Percentiles rank a stretch among this genome's conserved stretches.
Evolutionary conservation across 2,113 vertebrate genomes (phyloP).

Genomic region (Crotophaga sulcirostris): DNA sequence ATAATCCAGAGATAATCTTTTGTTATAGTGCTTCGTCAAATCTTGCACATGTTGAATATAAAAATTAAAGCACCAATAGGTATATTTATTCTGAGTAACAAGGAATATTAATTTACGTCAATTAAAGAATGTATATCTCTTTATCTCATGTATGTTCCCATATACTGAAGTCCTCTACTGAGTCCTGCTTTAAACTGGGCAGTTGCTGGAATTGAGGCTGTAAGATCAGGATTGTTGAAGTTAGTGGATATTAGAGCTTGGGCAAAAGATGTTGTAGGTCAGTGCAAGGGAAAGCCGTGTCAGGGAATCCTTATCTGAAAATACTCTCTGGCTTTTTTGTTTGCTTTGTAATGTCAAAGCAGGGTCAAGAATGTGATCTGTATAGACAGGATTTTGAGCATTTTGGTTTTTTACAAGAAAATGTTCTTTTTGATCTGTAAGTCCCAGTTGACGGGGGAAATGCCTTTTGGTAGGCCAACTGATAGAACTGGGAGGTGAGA

Average conservation of each 20-base stretch:
- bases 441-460: neutral
- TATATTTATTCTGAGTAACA: neutral
- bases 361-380: conserved; percentile 52
- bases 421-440: conserved; percentile 24
- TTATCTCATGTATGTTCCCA: neutral
- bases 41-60: neutral
- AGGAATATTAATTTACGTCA: neutral
- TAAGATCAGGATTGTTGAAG: neutral
- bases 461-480: neutral
- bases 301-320: conserved; percentile 60
- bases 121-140: neutral
- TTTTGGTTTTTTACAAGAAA: conserved; percentile 11
- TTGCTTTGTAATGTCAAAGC: conserved; percentile 63
- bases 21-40: neutral
- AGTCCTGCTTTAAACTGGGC: neutral
- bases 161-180: neutral
- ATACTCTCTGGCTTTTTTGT: conserved; percentile 41
- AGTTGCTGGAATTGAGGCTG: neutral
- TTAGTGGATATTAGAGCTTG: neutral
- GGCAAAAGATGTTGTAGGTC: conserved; percentile 41
- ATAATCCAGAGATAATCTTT: too few relatives aligned
- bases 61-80: neutral
- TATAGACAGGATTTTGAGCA: neutral
- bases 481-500: neutral
- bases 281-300: conserved; percentile 32